Base-by-base conservation (phyloP, 2,888 invertebrate genomes). In the Ormia ochracea region DNA sequence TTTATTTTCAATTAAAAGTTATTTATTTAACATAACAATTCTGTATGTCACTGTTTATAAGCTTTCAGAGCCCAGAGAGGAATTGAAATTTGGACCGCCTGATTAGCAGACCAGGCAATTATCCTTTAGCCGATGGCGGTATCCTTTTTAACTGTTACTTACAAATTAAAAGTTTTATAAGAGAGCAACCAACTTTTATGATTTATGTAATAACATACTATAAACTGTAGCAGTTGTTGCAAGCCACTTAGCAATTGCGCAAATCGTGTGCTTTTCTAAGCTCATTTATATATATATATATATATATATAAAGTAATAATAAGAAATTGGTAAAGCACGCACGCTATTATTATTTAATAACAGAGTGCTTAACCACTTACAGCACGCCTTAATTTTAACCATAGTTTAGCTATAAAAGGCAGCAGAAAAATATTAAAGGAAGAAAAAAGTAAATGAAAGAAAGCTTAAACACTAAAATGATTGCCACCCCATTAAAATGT, bases 321-420 rank as follows among this genome's bases (percentile, higher is more conserved):
- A 68, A 23, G 43, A 50, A 58, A 45, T 65, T 54, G 38, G 65
- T 41, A 70, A 66, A 72, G 80, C 75, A 69, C 69, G 87, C 88
- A 87, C 86, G 86, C 86, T 85, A 87, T 88, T 87, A 87, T 87
- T 87, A 88, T 88, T 88, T 86, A 87, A 87, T 88, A 87, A 87
- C 85, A 87, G 87, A 85, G 87, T 87, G 85, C 87, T 87, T 86
- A 85, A 87, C 87, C 85, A 86, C 85, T 86, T 87, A 10, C 48
- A 63, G 68, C 58, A 61, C 81, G 77, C 77, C 81, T 74, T 81
- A 74, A 73, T 69, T 74, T 74, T 61, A 31, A 52, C 61, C 52
- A 59, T 52, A 70, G 38, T 48, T 58, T 65, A 54, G 26, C 56
- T 74, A 28, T 38, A 48, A 36, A 50, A 54, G 28, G 58, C 54